Percentiles rank a stretch among this genome's conserved stretches.
Evolutionary conservation across 2,113 vertebrate genomes (phyloP).

Genomic region (Anolis sagrei): DNA sequence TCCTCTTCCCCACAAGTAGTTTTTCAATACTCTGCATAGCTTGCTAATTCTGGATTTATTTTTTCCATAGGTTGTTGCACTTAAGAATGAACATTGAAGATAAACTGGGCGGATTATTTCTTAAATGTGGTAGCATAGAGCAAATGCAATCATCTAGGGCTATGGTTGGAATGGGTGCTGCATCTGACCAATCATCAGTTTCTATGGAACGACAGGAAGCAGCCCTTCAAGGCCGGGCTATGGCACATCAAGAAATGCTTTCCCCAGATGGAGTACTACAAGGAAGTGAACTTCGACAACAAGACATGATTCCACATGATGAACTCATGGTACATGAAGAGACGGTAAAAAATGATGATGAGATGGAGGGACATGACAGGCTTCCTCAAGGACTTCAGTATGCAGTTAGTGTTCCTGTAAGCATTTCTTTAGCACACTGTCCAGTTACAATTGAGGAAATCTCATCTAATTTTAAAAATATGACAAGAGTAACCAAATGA

Average conservation of each 20-base stretch:
- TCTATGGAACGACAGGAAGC: slow-evolving; percentile 82
- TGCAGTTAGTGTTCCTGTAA: slow-evolving; percentile 93
- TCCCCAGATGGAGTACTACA: slow-evolving; percentile 88
- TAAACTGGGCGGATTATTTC: slow-evolving; percentile 95
- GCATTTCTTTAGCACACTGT: slow-evolving; percentile 75
- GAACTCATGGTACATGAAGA: slow-evolving; percentile 98
- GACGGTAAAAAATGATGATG: slow-evolving; percentile 91
- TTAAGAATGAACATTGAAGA: slow-evolving; percentile 98
- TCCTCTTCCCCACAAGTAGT: slow-evolving; percentile 22
- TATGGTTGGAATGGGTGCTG: slow-evolving; percentile 83
- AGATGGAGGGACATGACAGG: slow-evolving; percentile 86
- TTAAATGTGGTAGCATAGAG: slow-evolving; percentile 91
- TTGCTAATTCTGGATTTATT: slow-evolving; percentile 3
- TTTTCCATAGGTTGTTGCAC: slow-evolving; percentile 80
- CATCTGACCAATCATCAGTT: slow-evolving; percentile 79
- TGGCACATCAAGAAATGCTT: slow-evolving; percentile 90
- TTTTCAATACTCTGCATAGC: slow-evolving; percentile 30
- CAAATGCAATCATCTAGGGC: slow-evolving; percentile 85
- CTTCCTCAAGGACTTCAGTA: slow-evolving; percentile 92
- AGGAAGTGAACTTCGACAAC: slow-evolving; percentile 86
- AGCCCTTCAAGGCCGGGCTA: slow-evolving; percentile 87
- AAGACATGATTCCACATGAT: slow-evolving; percentile 94
- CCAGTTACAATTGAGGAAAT: slow-evolving; percentile 55
- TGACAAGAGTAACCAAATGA: slow-evolving; percentile 25
- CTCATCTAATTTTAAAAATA: not conserved